Base-by-base conservation (phyloP, 2,113 vertebrate species). In the Pipa parva region DNA sequence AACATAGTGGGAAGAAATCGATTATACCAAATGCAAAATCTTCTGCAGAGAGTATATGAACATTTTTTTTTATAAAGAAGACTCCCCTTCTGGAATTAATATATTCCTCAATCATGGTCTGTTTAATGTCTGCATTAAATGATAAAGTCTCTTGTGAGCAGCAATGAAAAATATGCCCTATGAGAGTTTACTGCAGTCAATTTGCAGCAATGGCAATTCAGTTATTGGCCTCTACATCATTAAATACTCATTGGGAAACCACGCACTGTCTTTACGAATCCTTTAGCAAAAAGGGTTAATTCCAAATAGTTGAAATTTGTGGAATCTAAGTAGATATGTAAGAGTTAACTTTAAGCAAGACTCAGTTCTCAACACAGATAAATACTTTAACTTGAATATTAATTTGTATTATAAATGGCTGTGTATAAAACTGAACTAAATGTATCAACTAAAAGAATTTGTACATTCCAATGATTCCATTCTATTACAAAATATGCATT, bases 61-160 rank as follows among this genome's bases (percentile, higher is more conserved):
- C 22, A 24, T 37, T 49, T 50, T 50, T 24, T 22, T 4, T 9
- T 10, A n/a, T 37, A 21, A n/a, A 9, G 46, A 68, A 60, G 57
- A 52, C 24, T 29, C 39, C 22, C 42, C 15, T 6, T 49, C 26
- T 3, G 25, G 79, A 86, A 87, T 84, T 82, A 78, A 84, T 90
- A 84, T 93, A 88, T 91, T 89, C 83, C 86, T 81, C 18, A 31
- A 88, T 89, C 81, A 76, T 86, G 84, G 84, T 90, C 76, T 81
- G 87, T 90, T 80, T 84, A 85, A 83, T 89, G n/a, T 82, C 81
- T 78, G 88, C 90, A 76, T 80, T 83, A 87, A 81, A 84, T 81
- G 86, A 71, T 78, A 63, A 73, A 79, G 77, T 77, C 83, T 87
- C 27, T n/a, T 31, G 29, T 7, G 7, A 56, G n/a, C 24, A 17